Evolutionary conservation across 2,113 vertebrate species (phyloP).

Genomic region (Brachypodius melanocephalos): DNA sequence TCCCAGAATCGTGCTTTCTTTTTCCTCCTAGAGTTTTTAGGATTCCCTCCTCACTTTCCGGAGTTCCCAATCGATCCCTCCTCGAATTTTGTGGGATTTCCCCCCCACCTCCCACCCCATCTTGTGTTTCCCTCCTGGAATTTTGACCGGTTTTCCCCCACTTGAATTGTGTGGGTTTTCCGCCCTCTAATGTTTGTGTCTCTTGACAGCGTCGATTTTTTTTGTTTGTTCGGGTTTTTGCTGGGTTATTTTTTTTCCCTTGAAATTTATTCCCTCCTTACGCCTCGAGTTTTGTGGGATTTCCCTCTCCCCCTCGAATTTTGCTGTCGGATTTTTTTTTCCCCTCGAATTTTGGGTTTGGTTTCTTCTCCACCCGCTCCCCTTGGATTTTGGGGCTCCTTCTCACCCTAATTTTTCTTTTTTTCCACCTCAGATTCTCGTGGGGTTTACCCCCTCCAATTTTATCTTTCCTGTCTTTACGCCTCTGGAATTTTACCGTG

Average conservation of each 20-base stretch:
- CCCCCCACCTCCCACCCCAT: background rate
- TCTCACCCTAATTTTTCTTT: background rate
- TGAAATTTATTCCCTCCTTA: background rate
- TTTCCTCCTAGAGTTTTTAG: background rate
- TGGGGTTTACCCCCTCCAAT: background rate
- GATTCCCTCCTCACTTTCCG: background rate
- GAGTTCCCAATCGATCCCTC: background rate
- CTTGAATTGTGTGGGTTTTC: background rate
- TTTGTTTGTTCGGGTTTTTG: background rate
- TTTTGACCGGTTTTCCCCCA: background rate
- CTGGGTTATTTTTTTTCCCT: rapidly evolving
- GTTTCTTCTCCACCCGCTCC: rapidly evolving
- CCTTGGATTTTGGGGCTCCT: background rate
- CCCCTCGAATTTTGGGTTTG: background rate
- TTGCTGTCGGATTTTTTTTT: too few species aligned
- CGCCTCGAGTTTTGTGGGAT: background rate
- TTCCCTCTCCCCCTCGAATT: background rate
- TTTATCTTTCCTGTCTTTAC: background rate
- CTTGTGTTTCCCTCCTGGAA: background rate
- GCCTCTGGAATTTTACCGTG: background rate
- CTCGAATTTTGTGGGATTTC: background rate
- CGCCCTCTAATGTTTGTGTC: background rate
- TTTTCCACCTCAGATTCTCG: background rate
- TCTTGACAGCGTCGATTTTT: background rate
- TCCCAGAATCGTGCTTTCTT: background rate